phyloP scores from a whole-genome alignment of 2,797 vertebrate species.

The Crocodylus rhombifer region DNA sequence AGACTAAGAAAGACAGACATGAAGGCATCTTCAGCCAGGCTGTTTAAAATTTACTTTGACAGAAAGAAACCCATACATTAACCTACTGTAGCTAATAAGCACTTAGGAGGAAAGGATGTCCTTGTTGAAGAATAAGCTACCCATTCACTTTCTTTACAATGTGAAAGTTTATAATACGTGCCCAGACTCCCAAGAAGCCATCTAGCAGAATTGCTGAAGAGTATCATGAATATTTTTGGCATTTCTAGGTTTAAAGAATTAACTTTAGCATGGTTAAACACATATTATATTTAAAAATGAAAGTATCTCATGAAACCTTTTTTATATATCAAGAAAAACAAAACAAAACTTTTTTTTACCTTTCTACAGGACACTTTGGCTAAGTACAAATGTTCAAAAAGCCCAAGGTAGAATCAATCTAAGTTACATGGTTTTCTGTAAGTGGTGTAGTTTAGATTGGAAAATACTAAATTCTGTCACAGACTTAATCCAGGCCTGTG shows the following conservation, averaged over 20 bases:
- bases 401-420: no score
- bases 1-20: background rate
- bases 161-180: background rate
- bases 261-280: no score
- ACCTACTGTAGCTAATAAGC: background rate
- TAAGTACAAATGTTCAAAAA: no score
- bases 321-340: background rate
- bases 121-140: constrained; percentile 15
- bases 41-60: background rate
- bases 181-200: background rate
- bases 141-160: background rate
- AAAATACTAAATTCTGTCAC: background rate
- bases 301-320: background rate
- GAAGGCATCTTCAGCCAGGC: background rate
- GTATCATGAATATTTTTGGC: background rate
- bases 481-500: background rate
- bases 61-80: background rate
- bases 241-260: background rate
- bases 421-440: no score
- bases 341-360: background rate
- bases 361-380: background rate
- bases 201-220: background rate
- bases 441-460: no score
- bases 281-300: background rate
- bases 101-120: background rate